These are phyloP conservation scores for Sminthurinus aureus DNA, from an alignment of 2,888 invertebrate genomes.

Conservation along the genomic window DNA sequence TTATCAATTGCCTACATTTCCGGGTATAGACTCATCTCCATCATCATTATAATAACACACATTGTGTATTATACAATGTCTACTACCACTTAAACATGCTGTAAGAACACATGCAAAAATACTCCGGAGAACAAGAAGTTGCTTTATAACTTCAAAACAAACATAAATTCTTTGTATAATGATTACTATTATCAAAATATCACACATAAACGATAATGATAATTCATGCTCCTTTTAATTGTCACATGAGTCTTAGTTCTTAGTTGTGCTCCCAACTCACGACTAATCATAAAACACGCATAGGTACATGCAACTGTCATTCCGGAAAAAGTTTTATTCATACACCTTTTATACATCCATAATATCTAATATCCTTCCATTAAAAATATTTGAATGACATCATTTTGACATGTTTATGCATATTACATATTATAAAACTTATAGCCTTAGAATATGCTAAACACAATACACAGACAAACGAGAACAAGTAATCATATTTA, in stretches of 20 bases:
- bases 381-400: not conserved
- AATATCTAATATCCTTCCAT: conserved; percentile 5
- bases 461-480: not conserved
- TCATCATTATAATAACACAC: not conserved
- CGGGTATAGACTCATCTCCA: conserved; percentile 17
- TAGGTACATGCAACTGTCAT: no score
- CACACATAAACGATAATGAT: not conserved
- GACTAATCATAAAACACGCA: no score
- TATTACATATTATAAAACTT: not conserved
- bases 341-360: no score
- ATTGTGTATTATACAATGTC: not conserved
- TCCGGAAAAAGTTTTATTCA: no score
- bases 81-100: no score
- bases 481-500: not conserved
- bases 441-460: not conserved
- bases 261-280: no score
- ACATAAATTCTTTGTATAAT: no score
- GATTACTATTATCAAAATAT: not conserved
- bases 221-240: no score
- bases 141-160: no score
- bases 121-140: no score
- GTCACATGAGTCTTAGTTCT: no score
- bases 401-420: not conserved
- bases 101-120: not conserved
- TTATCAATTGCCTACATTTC: not conserved